Conservation (phyloP, 2,888 invertebrate genomes). For the Arrhopalites spinosus region DNA sequence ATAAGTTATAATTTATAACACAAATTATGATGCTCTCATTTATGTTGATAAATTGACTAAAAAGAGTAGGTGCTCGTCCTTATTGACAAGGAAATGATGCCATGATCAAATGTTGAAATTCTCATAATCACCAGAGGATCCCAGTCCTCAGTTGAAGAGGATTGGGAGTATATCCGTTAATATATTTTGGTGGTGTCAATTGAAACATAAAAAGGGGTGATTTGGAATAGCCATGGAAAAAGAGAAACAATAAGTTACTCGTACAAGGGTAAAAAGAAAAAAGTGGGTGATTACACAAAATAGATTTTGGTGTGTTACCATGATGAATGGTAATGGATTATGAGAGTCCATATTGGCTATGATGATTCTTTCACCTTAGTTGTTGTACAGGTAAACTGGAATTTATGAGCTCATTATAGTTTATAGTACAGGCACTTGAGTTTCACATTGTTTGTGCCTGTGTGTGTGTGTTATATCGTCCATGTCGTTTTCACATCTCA, state of each 20-base stretch:
- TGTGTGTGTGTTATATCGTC: background rate
- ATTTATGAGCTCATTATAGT: conserved; percentile 38
- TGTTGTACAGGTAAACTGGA: conserved; percentile 10
- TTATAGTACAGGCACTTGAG: conserved; percentile 27
- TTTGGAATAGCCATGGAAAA: background rate
- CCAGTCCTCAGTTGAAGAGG: no score
- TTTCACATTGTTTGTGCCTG: no score
- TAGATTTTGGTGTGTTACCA: conserved; percentile 34
- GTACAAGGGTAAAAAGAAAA: background rate
- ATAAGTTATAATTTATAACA: no score
- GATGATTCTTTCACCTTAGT: conserved; percentile 38
- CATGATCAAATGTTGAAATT: no score
- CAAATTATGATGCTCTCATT: no score
- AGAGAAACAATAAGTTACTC: background rate
- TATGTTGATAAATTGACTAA: no score
- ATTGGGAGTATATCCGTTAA: no score
- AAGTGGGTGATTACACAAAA: background rate
- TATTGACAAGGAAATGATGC: no score
- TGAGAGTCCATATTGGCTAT: background rate
- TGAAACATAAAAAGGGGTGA: conserved; percentile 5
- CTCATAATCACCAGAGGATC: no score
- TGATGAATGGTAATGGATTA: conserved; percentile 40
- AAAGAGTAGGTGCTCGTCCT: no score
- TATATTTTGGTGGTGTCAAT: background rate
- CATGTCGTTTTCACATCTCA: no score